Base-by-base conservation (phyloP, 2,888 invertebrate species). In the Polia nebulosa region DNA sequence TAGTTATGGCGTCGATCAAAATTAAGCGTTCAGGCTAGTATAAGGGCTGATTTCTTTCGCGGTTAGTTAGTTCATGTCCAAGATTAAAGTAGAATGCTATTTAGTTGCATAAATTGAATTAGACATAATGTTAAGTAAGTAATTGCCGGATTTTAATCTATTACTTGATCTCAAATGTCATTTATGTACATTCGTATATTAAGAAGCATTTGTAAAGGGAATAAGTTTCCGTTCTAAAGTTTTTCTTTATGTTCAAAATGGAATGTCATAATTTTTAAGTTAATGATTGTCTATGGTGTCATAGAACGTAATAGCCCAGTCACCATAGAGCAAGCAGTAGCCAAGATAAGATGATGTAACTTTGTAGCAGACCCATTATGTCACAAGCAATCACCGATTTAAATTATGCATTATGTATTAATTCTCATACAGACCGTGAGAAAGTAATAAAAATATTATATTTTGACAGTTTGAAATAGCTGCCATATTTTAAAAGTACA, bases 371-470 rank as follows among this genome's bases (percentile, higher is more conserved):
- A 47, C 36, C 3, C 55, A 57, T 81, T 71, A 85, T 81, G 69
- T 76, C 61, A 75, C 56, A 51, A 61, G 29, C 45, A 47, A 72
- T 76, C 57, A 76, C 65, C 45, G 27, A 59, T 71, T 44, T 71
- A 56, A 68, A 49, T 32, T 73, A 66, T 78, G 75, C 45, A 70
- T 57, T 29, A 76, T 62, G 22, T 41, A 73, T 78, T 69, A 51
- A 71, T 57, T 61, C 45, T 52, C 45, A 77, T 68, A 34, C 63
- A 59, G 81, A 78, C 70, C 75, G 75, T 83, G 82, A 66, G 73
- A 79, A 80, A 72, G 11, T 55, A 70, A 77, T 73, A 67, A 68
- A 57, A 9, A 57, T 53, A 58, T 7, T 29, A 55, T 13, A 73
- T 45, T 72, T 51, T 27, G 32, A 44, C 13, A 58, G 22, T 13